Evolutionary conservation across 1,140 invertebrate genomes (phyloP).

Genomic region (Zaprionus ornatus): DNA sequence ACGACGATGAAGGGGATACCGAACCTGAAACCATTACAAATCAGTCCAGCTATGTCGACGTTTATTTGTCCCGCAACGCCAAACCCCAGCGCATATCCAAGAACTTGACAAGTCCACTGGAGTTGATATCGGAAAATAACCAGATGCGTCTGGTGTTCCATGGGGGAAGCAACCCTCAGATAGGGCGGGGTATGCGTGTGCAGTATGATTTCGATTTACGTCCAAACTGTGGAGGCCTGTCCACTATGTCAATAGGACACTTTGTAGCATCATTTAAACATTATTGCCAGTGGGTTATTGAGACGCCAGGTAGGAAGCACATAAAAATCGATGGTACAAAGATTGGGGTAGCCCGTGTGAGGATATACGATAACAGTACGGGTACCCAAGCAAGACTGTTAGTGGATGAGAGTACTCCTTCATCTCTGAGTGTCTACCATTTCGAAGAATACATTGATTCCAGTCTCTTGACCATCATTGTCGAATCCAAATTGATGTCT

Average conservation of each 20-base stretch:
- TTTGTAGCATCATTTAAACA: fast-evolving
- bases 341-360: neutral
- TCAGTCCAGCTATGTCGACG: conserved; percentile 53
- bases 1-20: neutral
- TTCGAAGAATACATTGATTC: conserved; percentile 31
- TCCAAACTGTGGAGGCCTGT: conserved; percentile 88
- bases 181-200: conserved; percentile 87
- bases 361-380: conserved; percentile 36
- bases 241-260: conserved; percentile 71
- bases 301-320: conserved; percentile 47
- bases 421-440: neutral
- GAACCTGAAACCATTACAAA: neutral
- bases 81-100: conserved; percentile 46
- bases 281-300: conserved; percentile 93
- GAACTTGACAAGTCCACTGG: conserved; percentile 6
- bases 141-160: conserved; percentile 89
- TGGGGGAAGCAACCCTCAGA: conserved; percentile 84
- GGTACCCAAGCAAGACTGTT: neutral
- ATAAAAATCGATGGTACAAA: fast-evolving
- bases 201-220: conserved; percentile 20
- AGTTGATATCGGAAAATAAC: conserved; percentile 88
- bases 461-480: conserved; percentile 41
- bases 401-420: fast-evolving
- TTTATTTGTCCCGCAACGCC: conserved; percentile 43
- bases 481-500: fast-evolving